phyloP scores from a whole-genome alignment of 2,888 invertebrate species.

The Pardosa pseudoannulata region DNA sequence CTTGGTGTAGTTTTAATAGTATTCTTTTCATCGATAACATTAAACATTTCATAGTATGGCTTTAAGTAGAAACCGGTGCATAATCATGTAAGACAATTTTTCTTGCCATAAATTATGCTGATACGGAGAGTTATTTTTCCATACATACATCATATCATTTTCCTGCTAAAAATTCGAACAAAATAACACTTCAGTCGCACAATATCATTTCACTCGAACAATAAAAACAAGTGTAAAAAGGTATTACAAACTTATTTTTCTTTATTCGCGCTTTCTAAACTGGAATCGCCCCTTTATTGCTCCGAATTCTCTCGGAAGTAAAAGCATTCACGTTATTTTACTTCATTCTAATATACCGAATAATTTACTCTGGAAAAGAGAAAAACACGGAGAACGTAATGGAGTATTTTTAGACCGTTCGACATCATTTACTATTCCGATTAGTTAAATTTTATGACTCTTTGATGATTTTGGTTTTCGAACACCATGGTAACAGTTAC shows the following conservation, averaged over 20 bases:
- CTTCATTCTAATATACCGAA: not conserved
- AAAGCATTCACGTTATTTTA: not conserved
- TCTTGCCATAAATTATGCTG: no score
- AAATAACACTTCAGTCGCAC: no score
- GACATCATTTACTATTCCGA: constrained; percentile 12
- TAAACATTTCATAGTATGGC: no score
- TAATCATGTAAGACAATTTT: no score
- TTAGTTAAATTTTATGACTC: constrained; percentile 51
- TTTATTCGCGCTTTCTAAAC: not conserved
- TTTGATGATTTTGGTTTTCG: constrained; percentile 37
- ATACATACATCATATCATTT: no score
- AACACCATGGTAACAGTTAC: not conserved
- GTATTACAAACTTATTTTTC: not conserved
- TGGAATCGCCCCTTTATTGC: not conserved
- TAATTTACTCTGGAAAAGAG: not conserved
- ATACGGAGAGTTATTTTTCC: no score
- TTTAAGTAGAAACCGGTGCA: no score
- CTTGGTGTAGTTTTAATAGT: no score
- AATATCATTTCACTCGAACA: no score
- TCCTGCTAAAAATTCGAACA: no score
- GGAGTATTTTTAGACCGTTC: not conserved
- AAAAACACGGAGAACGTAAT: not conserved
- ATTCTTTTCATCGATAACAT: no score
- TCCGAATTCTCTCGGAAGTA: not conserved
- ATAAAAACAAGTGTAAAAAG: no score